phyloP scores from a whole-genome alignment of 2,888 invertebrate genomes.

The Drosophila koepferae region DNA sequence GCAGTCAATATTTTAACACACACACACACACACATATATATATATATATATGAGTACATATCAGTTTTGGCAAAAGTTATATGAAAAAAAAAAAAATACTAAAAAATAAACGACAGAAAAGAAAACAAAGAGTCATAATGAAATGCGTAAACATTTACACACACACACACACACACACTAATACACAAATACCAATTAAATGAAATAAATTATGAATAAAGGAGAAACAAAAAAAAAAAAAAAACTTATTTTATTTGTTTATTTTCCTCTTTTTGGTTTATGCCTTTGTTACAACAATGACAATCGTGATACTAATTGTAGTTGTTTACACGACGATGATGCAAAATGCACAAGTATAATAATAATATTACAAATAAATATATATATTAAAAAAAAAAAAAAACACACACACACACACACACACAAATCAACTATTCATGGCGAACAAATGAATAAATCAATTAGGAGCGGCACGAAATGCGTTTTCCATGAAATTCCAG shows the following conservation, averaged over 20 bases:
- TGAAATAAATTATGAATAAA: slow-evolving; percentile 57
- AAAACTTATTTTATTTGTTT: background rate
- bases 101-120: background rate
- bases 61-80: slow-evolving; percentile 64
- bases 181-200: slow-evolving; percentile 61
- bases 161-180: slow-evolving; percentile 21
- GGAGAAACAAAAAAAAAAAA: background rate
- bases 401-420: background rate
- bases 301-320: slow-evolving; percentile 85
- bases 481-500: slow-evolving; percentile 15
- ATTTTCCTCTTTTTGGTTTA: slow-evolving; percentile 1
- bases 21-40: slow-evolving; percentile 30
- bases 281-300: slow-evolving; percentile 80
- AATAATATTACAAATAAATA: slow-evolving; percentile 60
- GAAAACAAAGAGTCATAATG: slow-evolving; percentile 37
- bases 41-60: slow-evolving; percentile 78
- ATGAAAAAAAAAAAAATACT: slow-evolving; percentile 15
- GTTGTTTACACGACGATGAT: slow-evolving; percentile 81
- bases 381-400: background rate
- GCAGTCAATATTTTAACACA: slow-evolving; percentile 61
- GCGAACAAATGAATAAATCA: slow-evolving; percentile 49
- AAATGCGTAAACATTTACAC: slow-evolving; percentile 62
- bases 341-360: slow-evolving; percentile 79
- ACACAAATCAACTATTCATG: slow-evolving; percentile 55
- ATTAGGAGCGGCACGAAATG: slow-evolving; percentile 19